Conservation (phyloP, 2,113 vertebrate species). For the Archocentrus centrarchus region DNA sequence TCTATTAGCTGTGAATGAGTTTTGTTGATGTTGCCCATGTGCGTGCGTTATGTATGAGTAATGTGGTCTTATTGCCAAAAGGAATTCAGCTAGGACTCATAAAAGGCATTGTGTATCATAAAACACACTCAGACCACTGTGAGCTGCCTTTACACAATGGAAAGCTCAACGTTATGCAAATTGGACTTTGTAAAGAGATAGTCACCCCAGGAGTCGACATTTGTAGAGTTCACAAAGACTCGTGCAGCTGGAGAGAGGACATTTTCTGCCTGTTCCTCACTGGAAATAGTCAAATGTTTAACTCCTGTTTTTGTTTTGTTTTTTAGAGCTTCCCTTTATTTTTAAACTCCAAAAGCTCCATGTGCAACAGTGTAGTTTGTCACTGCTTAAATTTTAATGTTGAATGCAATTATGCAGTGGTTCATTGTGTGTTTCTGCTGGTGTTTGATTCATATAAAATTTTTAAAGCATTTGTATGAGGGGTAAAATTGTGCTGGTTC, state of each 20-base stretch:
- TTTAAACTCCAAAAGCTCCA: neutral
- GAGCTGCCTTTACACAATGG: conserved; percentile 32
- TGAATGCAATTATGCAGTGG: neutral
- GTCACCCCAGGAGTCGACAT: conserved; percentile 21
- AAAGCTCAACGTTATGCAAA: conserved; percentile 42
- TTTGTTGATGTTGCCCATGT: conserved; percentile 36
- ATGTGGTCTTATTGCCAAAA: conserved; percentile 41
- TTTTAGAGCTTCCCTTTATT: neutral
- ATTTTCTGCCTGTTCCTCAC: neutral
- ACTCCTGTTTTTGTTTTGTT: conserved; percentile 15
- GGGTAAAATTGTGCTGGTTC: neutral
- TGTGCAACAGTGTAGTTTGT: neutral
- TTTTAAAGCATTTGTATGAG: neutral
- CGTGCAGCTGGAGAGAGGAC: neutral
- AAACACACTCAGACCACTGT: conserved; percentile 41
- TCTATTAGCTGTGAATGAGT: conserved; percentile 54
- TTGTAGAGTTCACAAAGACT: conserved; percentile 16
- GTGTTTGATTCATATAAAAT: conserved; percentile 9
- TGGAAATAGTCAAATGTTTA: conserved; percentile 9
- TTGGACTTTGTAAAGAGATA: conserved; percentile 9
- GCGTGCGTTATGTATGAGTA: conserved; percentile 46
- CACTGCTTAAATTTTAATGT: neutral
- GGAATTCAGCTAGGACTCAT: conserved; percentile 45
- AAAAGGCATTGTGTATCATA: conserved; percentile 33
- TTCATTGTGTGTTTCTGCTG: neutral